Evolutionary conservation across 1,140 invertebrate species (phyloP).

Genomic region (Drosophila ogumai): DNA sequence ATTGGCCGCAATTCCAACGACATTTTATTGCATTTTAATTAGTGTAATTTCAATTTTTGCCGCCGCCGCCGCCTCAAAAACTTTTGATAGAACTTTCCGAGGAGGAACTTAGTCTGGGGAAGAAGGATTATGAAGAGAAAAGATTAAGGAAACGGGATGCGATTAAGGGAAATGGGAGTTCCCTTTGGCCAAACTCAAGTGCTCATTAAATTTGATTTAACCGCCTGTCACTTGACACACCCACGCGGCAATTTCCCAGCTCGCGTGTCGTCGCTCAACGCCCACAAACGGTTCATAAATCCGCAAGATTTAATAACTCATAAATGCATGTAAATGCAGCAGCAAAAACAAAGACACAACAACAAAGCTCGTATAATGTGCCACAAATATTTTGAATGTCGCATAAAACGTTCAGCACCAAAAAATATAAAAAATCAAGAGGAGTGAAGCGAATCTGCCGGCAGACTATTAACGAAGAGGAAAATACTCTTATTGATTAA

Average conservation of each 20-base stretch:
- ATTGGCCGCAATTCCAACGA: slow-evolving; percentile 72
- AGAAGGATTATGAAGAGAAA: neutral
- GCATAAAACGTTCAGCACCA: slow-evolving; percentile 52
- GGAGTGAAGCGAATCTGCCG: slow-evolving; percentile 14
- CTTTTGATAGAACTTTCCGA: slow-evolving; percentile 34
- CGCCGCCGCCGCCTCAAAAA: slow-evolving; percentile 30
- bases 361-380: slow-evolving; percentile 62
- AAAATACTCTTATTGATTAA: neutral
- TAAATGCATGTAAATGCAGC: slow-evolving; percentile 70
- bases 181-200: slow-evolving; percentile 30
- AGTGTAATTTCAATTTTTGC: slow-evolving; percentile 80
- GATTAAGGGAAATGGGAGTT: slow-evolving; percentile 19
- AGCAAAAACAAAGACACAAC: slow-evolving; percentile 23
- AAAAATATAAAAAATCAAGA: slow-evolving; percentile 17
- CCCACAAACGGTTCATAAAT: slow-evolving; percentile 70
- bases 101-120: slow-evolving; percentile 3
- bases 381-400: slow-evolving; percentile 76
- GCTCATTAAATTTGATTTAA: slow-evolving; percentile 71
- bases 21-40: slow-evolving; percentile 84
- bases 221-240: slow-evolving; percentile 48
- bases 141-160: neutral
- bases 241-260: slow-evolving; percentile 61
- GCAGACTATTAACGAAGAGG: neutral
- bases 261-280: slow-evolving; percentile 73
- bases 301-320: slow-evolving; percentile 78